Base-by-base conservation (phyloP, 2,113 vertebrate genomes). In the Eurypyga helias region DNA sequence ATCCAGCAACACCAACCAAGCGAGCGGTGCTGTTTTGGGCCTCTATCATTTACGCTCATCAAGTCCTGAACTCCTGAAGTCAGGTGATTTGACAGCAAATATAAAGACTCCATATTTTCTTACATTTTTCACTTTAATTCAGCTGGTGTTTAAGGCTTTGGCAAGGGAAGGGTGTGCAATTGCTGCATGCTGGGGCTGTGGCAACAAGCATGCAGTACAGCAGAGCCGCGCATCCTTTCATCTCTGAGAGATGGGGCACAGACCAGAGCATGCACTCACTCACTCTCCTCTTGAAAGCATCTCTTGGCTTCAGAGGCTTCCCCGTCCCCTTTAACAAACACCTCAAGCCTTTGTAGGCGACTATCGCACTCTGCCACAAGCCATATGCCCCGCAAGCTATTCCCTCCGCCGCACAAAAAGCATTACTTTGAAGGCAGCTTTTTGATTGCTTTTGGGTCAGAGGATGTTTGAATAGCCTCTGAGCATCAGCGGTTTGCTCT, bases 281-380 rank as follows among this genome's bases (percentile, higher is more conserved):
- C 3, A 0, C 52, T 79, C 61, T 89, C 34, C 87, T 91, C 89
- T 87, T 96, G 73, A 91, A 96, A 95, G 87, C 87, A 23, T 45
- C 96, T 92, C 94, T 65, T 28, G 66, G 66, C 96, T 94, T 95
- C 94, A 89, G 84, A 95, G 61, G 34, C 76, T 73, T 70, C 81
- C 51, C 49, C 7, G 0, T 38, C 55, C 62, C 49, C 75, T 95
- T 62, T 96, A 89, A 86, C 92, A 73, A 88, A 62, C 78, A 91
- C 82, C 82, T 90, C 45, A 0, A 94, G 90, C 82, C 92, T 93
- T 95, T 80, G 75, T 73, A 92, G 92, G 78, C 0, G 17, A 66
- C 87, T 95, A 70, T 96, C 92, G 31, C 41, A 1, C 73, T 71
- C 73, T 54, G 62, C 70, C 82, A 87, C 78, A 41, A 90, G 93